Evolutionary conservation across 2,888 invertebrate species (phyloP), one percentile per base, ranked within the genome.

Genomic region (Cantharis nigra): DNA sequence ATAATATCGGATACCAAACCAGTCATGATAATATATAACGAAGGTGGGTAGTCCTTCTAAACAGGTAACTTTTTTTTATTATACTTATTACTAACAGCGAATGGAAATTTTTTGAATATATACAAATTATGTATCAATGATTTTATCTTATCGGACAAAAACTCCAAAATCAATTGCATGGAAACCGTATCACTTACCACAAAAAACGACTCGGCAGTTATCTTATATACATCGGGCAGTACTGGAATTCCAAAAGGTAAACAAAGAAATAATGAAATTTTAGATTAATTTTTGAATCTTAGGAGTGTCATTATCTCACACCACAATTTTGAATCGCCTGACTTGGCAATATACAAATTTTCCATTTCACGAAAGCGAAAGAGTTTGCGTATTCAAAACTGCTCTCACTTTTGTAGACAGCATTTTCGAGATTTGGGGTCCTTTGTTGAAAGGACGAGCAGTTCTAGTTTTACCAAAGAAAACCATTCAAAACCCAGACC

Each of bases 181-280:
- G 91, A 0, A 86, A 85, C 0, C 88, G 91, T 16, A 92, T 93
- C 0, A 95, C 95, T 82, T 97, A 91, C 0, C 92, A 95, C 83
- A 94, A 93, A 83, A 87, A 91, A 91, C 65, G 91, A 91, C 83
- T 89, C 94, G 7, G 95, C 93, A 0, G 92, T 95, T 67, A 92
- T 96, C 14, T 88, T 96, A 14, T 96, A 96, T 84, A 96, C 96
- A 64, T 97, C 97, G 23, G 97, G 97, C n/a, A 97, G 96, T 85
- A 97, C 97, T 0, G 97, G 97, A 0, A 89, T 94, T 18, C 97
- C 97, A 5, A 97, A 97, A 92, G 97, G 96, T 91, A 84, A 18
- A 10, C 11, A 1, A 9, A 23, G n/a, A 64, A 18, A 93, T 93
- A 49, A 33, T 9, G 0, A 64, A 71, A 70, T 1, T 16, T 18